Conservation (phyloP, 2,888 invertebrate genomes). For the Lycocerus yunnanus region DNA sequence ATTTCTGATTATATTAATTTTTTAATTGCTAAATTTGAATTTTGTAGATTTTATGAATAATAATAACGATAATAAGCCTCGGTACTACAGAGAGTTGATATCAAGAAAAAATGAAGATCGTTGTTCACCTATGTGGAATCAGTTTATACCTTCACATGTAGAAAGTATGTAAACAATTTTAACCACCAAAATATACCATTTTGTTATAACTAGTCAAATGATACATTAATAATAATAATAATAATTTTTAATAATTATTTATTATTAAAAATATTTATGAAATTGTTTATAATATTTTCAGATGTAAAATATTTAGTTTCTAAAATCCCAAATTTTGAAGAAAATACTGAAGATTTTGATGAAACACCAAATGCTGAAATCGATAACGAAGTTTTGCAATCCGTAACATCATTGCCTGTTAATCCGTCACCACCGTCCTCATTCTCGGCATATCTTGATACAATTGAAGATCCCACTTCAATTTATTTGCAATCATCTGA, state of each 20-base stretch:
- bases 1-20: neutral
- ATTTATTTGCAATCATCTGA: neutral
- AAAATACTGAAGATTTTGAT: neutral
- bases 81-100: neutral
- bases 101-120: neutral
- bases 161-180: neutral
- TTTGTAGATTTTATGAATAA: neutral
- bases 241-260: no score
- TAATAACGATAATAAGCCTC: neutral
- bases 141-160: neutral
- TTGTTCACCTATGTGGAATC: neutral
- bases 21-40: neutral
- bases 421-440: neutral
- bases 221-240: no score
- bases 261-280: neutral
- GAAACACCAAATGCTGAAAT: rapidly evolving
- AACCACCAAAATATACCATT: no score
- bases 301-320: neutral
- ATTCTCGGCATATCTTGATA: neutral
- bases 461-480: neutral
- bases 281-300: neutral
- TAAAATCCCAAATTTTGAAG: no score
- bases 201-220: no score
- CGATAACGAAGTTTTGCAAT: neutral
- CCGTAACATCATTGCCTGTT: neutral